These are phyloP conservation scores for Cavia porcellus DNA, from an alignment of 2,113 vertebrate species.

Conservation along the genomic window DNA sequence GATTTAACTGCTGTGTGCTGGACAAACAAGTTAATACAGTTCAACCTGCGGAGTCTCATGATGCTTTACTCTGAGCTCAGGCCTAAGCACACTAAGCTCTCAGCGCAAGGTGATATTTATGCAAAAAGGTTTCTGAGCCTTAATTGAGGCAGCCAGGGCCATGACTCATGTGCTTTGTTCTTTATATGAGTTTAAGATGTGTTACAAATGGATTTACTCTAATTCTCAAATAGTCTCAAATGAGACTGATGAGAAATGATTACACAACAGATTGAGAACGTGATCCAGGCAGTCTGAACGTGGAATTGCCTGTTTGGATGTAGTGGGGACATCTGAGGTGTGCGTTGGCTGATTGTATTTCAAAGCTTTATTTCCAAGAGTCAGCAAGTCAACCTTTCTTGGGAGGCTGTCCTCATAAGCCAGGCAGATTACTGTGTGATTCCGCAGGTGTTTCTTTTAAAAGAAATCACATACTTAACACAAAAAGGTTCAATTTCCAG, in stretches of 20 bases:
- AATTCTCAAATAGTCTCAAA: background rate
- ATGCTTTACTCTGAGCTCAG: background rate
- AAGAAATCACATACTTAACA: background rate
- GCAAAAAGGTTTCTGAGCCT: background rate
- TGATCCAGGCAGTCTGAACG: background rate
- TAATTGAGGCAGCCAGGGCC: background rate
- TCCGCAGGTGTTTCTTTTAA: background rate
- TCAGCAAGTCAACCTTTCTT: background rate
- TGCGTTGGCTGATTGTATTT: background rate
- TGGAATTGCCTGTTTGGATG: background rate
- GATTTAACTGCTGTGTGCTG: background rate
- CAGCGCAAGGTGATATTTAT: background rate
- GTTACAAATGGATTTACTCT: background rate
- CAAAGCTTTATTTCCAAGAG: background rate
- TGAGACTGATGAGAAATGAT: background rate
- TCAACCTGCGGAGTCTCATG: background rate
- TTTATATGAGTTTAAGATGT: background rate
- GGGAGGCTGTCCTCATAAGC: background rate
- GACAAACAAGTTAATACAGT: background rate
- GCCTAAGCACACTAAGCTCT: background rate
- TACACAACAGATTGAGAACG: background rate
- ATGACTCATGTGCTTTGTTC: background rate
- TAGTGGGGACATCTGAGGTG: background rate
- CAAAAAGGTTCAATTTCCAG: background rate
- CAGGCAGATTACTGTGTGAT: rapidly evolving